phyloP scores from a whole-genome alignment of 2,797 vertebrate genomes.

The Adelosebastes latens region DNA sequence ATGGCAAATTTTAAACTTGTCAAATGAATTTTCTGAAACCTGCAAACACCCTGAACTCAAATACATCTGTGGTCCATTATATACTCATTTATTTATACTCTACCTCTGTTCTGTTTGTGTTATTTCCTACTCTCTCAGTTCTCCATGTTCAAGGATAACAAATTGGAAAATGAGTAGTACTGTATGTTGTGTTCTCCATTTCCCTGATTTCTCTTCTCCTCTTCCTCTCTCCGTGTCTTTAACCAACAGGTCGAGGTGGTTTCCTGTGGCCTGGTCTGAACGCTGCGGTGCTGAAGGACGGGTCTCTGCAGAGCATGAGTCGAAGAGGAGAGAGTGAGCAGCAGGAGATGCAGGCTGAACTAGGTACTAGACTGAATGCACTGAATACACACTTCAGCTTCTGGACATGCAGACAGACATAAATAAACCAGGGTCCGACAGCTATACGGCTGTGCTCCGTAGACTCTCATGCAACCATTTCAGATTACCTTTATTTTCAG shows the following conservation, averaged over 20 bases:
- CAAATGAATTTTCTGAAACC: neutral
- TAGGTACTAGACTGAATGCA: conserved; percentile 52
- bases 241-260: conserved; percentile 85
- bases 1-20: neutral
- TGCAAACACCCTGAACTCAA: neutral
- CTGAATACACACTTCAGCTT: neutral
- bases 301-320: conserved; percentile 74
- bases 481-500: no score
- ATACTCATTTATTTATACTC: neutral
- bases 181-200: neutral
- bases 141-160: neutral
- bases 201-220: no score
- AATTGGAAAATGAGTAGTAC: neutral
- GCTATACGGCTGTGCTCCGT: no score
- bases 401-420: neutral
- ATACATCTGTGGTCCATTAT: neutral
- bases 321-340: conserved; percentile 83
- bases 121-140: neutral
- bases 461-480: no score
- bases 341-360: conserved; percentile 80
- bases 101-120: no score
- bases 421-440: no score
- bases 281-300: conserved; percentile 80
- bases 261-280: conserved; percentile 97
- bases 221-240: neutral